Conservation (phyloP, 2,888 invertebrate genomes). For the Gryllus longicercus region DNA sequence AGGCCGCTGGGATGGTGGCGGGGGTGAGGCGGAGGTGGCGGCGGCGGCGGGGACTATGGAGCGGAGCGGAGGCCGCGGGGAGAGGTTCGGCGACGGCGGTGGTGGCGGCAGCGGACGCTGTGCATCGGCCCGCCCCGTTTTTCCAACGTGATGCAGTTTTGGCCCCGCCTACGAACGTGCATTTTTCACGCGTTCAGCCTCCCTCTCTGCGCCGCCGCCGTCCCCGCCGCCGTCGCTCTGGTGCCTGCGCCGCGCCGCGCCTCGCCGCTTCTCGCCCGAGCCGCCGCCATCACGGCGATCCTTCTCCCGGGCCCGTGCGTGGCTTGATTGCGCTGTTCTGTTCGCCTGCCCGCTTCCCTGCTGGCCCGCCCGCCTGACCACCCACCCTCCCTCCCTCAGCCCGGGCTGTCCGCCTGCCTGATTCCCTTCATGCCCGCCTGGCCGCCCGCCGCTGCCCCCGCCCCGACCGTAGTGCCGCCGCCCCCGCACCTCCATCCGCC, state of each 20-base stretch:
- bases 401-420: not conserved
- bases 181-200: not conserved
- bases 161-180: constrained; percentile 10
- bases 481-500: not conserved
- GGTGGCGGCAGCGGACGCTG: not conserved
- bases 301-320: not conserved
- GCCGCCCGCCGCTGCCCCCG: no score
- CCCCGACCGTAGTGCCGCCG: no score
- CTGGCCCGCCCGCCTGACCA: not conserved
- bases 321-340: constrained; percentile 17
- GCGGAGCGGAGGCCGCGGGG: not conserved
- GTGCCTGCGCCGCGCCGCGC: not conserved
- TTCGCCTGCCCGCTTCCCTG: not conserved
- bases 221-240: not conserved
- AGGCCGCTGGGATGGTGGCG: not conserved
- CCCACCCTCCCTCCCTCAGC: not conserved
- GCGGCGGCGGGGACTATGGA: not conserved
- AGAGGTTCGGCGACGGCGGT: not conserved
- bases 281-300: not conserved
- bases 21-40: not conserved
- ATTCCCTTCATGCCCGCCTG: not conserved
- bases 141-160: constrained; percentile 1
- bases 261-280: not conserved
- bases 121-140: not conserved
- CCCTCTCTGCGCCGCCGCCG: constrained; percentile 2